Evolutionary conservation across 2,797 vertebrate species (phyloP), one percentile per base, ranked within the genome.

Genomic region (Acrossocheilus fasciatus): DNA sequence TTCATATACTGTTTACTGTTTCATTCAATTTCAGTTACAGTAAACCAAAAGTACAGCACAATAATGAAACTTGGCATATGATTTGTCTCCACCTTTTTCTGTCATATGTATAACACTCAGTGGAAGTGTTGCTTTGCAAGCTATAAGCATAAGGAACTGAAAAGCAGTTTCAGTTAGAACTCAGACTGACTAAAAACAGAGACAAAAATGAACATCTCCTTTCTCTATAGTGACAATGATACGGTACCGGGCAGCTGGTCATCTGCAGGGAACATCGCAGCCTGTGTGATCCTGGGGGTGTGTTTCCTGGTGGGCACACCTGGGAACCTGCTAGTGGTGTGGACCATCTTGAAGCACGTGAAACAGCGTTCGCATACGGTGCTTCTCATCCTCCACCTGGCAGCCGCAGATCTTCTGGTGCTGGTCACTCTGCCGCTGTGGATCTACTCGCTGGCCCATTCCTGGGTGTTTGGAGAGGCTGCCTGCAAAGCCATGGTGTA

Each of bases 381-480:
- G 41, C 83, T 96, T 86, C 93, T 97, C 83, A 97, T 98, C 91
- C 92, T 97, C 39, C 96, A 97, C 83, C 90, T 98, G 88, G 96
- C 97, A 41, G 87, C 88, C 7, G 96, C 97, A 1, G 97, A 98
- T 90, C 92, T 97, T 86, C 92, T 97, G 82, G 95, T 96, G 6
- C 95, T 98, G 87, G 89, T 97, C 90, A 97, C 97, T 4, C 91
- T 98, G 90, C 97, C 97, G 3, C 3, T 97, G 9, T 98, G 97
- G 97, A 97, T 98, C 91, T 97, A 97, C 88, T 96, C 96, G 3
- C 87, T 97, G 70, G 95, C 91, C 0, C 86, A 73, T 26, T 93
- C 93, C 2, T 97, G 97, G 97, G 89, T 96, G 89, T 97, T 97
- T 74, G 96, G 96, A 15, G 84, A 94, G 4, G 73, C 14, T 45